phyloP scores from a whole-genome alignment of 2,888 invertebrate species.

The Volucella inflata region DNA sequence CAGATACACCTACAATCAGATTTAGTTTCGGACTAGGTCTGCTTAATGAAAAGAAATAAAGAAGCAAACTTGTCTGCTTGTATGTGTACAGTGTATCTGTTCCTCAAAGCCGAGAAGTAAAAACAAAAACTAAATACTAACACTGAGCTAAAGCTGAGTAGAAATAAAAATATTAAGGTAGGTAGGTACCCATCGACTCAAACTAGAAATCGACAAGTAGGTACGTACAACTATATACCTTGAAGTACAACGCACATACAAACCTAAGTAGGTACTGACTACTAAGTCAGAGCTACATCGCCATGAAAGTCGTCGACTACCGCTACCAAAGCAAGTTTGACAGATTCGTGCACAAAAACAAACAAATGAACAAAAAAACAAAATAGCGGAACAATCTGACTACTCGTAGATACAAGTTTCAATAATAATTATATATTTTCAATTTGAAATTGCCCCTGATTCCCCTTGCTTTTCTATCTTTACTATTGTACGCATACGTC shows the following conservation, averaged over 20 bases:
- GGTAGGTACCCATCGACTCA: too few relatives aligned
- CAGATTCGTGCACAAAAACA: neutral
- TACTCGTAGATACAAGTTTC: conserved; percentile 45
- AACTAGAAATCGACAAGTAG: too few relatives aligned
- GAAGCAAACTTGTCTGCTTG: neutral
- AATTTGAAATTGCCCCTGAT: neutral
- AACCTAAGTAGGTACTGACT: too few relatives aligned
- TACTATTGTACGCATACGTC: conserved; percentile 17
- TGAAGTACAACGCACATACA: too few relatives aligned
- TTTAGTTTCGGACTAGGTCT: neutral
- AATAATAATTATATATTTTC: conserved; percentile 42
- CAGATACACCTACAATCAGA: conserved; percentile 29
- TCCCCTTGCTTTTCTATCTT: neutral
- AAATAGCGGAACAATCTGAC: conserved; percentile 20
- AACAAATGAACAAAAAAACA: neutral
- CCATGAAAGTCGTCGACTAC: too few relatives aligned
- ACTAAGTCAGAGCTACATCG: too few relatives aligned
- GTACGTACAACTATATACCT: too few relatives aligned
- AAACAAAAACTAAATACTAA: neutral
- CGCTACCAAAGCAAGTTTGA: too few relatives aligned
- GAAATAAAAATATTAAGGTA: too few relatives aligned
- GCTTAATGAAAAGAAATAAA: conserved; percentile 1
- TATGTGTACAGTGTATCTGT: neutral
- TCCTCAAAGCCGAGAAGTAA: conserved; percentile 8
- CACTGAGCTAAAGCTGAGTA: too few relatives aligned